Evolutionary conservation across 2,888 invertebrate species (phyloP).

Genomic region (Tachina fera): DNA sequence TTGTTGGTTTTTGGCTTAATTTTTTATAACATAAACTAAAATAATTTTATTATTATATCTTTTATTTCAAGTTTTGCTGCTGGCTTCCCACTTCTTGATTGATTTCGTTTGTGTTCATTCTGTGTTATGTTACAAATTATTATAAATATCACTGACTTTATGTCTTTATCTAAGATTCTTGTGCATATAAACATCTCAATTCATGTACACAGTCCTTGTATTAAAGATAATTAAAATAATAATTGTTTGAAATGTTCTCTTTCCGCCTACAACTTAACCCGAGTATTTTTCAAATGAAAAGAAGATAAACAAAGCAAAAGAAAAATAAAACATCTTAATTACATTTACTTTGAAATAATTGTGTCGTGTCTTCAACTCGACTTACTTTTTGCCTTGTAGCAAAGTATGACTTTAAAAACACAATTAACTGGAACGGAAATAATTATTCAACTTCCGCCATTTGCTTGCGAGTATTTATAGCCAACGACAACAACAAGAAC

Average conservation of each 20-base stretch:
- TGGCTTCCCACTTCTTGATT: no score
- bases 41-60: no score
- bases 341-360: constrained; percentile 3
- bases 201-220: neutral
- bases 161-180: neutral
- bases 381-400: neutral
- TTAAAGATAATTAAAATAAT: neutral
- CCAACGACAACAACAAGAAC: constrained; percentile 20
- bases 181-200: neutral
- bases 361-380: constrained; percentile 5
- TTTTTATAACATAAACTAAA: no score
- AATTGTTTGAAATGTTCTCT: neutral
- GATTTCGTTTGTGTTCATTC: no score
- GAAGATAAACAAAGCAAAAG: neutral
- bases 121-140: no score
- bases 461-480: constrained; percentile 35
- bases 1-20: no score
- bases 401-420: constrained; percentile 56
- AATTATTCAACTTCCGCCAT: constrained; percentile 69
- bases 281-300: no score
- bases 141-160: no score
- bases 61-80: no score
- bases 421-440: constrained; percentile 70
- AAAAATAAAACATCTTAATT: constrained; percentile 5
- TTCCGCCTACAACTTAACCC: neutral